These are phyloP conservation scores for Cladorhizidae sp. DNA, from an alignment of 37 sponge, comb jelly and placozoan species.

Conservation along the genomic window DNA sequence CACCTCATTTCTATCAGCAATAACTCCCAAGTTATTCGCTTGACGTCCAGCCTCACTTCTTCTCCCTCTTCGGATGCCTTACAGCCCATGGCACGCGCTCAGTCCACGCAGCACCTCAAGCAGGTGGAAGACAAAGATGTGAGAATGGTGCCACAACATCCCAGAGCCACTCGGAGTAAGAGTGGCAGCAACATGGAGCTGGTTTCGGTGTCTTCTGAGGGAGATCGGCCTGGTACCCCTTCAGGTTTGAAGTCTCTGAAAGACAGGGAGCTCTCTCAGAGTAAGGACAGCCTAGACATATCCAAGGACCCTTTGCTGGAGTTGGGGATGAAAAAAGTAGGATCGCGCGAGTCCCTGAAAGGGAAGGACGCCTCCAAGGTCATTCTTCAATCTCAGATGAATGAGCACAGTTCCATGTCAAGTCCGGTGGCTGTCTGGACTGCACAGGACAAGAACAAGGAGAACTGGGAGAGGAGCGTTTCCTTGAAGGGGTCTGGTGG, in stretches of 20 bases:
- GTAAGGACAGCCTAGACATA: constrained; percentile 18
- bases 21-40: constrained; percentile 6
- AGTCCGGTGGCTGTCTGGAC: not conserved
- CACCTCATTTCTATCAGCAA: constrained; percentile 35
- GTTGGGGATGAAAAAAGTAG: not conserved
- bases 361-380: constrained; percentile 5
- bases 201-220: not conserved
- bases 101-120: constrained; percentile 36
- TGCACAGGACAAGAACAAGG: not conserved
- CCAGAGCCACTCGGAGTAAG: not conserved
- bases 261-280: constrained; percentile 17
- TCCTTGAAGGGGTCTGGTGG: constrained; percentile 13
- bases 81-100: constrained; percentile 19
- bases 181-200: constrained; percentile 18
- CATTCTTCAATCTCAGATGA: not conserved
- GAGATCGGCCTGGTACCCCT: not conserved
- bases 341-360: constrained; percentile 8
- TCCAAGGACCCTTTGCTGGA: not conserved
- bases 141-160: not conserved
- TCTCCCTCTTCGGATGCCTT: too few species aligned
- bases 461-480: constrained; percentile 17
- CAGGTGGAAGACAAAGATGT: not conserved
- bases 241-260: constrained; percentile 8
- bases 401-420: not conserved
- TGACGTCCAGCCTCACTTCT: not conserved